A percentile compares a stretch with the other conserved stretches of the same genome.
Evolutionary conservation across 1,140 invertebrate species (phyloP).

Genomic region (Contarinia nasturtii): DNA sequence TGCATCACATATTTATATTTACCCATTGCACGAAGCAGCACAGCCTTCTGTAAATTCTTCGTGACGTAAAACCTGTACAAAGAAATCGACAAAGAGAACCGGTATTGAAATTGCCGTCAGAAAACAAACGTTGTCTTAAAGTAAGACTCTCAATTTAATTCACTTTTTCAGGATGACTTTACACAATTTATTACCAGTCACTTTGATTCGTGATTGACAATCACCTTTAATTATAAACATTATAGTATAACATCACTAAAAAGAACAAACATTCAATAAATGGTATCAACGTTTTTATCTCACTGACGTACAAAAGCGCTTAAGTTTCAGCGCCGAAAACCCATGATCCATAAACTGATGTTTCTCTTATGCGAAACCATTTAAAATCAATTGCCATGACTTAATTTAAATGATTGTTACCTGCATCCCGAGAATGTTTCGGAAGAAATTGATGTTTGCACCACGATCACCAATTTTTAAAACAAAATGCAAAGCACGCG

Average conservation of each 20-base stretch:
- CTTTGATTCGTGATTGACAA: not conserved
- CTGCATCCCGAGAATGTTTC: constrained; percentile 85
- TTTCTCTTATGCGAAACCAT: not conserved
- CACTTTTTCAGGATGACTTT: not conserved
- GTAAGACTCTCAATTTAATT: not conserved
- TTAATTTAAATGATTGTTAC: constrained; percentile 31
- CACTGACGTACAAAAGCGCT: not conserved
- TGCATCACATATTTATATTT: no score
- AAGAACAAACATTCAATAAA: not conserved
- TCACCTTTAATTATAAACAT: not conserved
- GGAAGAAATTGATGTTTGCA: constrained; percentile 69
- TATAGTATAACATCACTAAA: not conserved
- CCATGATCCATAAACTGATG: not conserved
- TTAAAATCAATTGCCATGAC: not conserved
- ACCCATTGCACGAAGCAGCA: constrained; percentile 94
- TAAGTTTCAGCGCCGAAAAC: not conserved
- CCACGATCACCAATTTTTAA: constrained; percentile 83
- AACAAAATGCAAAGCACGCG: constrained; percentile 81
- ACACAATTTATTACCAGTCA: not conserved
- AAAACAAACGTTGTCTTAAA: no score
- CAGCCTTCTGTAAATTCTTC: constrained; percentile 95
- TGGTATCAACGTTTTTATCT: not conserved
- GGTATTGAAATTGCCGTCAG: not conserved
- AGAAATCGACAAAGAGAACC: not conserved
- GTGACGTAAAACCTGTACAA: constrained; percentile 66